Percentiles rank a stretch among this genome's conserved stretches.
These are phyloP conservation scores for Carlito syrichta DNA, from an alignment of 2,113 vertebrate genomes.

Conservation along the genomic window DNA sequence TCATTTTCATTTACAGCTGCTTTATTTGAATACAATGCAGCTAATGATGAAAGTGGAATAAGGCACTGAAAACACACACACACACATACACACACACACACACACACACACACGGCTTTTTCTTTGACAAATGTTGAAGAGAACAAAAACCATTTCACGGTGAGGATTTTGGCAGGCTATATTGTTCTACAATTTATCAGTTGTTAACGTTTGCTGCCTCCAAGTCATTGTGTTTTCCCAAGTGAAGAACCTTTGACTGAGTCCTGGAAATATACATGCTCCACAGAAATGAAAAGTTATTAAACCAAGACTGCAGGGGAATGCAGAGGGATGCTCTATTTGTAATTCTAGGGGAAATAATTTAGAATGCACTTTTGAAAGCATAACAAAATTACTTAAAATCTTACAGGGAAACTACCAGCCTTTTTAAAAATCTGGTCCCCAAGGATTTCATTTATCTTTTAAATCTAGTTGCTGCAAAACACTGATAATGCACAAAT, in stretches of 20 bases:
- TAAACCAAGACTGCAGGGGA: slow-evolving; percentile 78
- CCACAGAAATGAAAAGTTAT: slow-evolving; percentile 81
- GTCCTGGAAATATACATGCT: slow-evolving; percentile 67
- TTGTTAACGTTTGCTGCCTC: slow-evolving; percentile 76
- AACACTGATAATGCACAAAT: slow-evolving; percentile 82
- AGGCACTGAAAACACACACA: neutral
- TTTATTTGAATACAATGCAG: slow-evolving; percentile 31
- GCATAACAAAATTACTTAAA: slow-evolving; percentile 81
- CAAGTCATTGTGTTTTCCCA: slow-evolving; percentile 79
- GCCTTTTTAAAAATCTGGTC: slow-evolving; percentile 69
- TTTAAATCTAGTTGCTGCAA: slow-evolving; percentile 82
- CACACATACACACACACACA: neutral
- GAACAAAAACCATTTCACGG: slow-evolving; percentile 56
- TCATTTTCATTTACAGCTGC: neutral
- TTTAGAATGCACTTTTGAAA: slow-evolving; percentile 79
- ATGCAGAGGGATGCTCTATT: slow-evolving; percentile 78
- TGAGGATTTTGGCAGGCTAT: slow-evolving; percentile 64
- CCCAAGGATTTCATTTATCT: slow-evolving; percentile 80
- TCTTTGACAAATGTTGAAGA: slow-evolving; percentile 57
- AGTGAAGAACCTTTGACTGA: slow-evolving; percentile 78
- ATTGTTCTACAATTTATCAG: slow-evolving; percentile 78
- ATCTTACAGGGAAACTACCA: slow-evolving; percentile 74
- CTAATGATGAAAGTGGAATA: slow-evolving; percentile 9
- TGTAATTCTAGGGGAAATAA: slow-evolving; percentile 78
- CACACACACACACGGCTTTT: neutral